A percentile compares a stretch with the other conserved stretches of the same genome.
These are phyloP conservation scores for Caenorhabditis sp. DNA, from an alignment of 2,888 invertebrate species.

Conservation along the genomic window DNA sequence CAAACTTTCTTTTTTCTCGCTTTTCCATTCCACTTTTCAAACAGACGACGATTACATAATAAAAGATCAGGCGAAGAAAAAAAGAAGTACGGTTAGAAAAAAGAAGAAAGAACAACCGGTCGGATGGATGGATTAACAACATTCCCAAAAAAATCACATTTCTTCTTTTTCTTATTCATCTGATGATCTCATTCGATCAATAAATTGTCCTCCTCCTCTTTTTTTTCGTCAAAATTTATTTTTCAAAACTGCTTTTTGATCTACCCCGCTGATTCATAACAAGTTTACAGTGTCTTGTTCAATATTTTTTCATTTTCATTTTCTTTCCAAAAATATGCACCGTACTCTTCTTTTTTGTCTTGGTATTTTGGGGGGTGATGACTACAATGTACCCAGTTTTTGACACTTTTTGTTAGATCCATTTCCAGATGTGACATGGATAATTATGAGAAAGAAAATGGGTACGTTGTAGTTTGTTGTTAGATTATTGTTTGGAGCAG, in stretches of 20 bases:
- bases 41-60: not conserved
- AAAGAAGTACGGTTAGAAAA: slow-evolving; percentile 12
- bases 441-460: no score
- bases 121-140: slow-evolving; percentile 2
- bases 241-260: not conserved
- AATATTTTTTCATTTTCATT: no score
- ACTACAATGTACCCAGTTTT: not conserved
- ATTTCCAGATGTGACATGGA: not conserved
- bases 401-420: not conserved
- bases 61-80: not conserved
- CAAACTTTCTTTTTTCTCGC: not conserved
- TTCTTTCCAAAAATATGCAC: no score
- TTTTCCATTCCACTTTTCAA: not conserved
- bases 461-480: no score
- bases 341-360: slow-evolving; percentile 5
- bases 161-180: slow-evolving; percentile 1
- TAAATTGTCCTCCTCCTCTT: no score
- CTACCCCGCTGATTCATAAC: slow-evolving; percentile 4
- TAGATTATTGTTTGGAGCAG: not conserved
- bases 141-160: slow-evolving; percentile 11
- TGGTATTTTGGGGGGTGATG: not conserved
- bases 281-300: no score
- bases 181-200: not conserved
- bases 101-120: slow-evolving; percentile 25
- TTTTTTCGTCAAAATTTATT: no score